Conservation (phyloP, 2,113 vertebrate species). For the Fukomys damarensis region DNA sequence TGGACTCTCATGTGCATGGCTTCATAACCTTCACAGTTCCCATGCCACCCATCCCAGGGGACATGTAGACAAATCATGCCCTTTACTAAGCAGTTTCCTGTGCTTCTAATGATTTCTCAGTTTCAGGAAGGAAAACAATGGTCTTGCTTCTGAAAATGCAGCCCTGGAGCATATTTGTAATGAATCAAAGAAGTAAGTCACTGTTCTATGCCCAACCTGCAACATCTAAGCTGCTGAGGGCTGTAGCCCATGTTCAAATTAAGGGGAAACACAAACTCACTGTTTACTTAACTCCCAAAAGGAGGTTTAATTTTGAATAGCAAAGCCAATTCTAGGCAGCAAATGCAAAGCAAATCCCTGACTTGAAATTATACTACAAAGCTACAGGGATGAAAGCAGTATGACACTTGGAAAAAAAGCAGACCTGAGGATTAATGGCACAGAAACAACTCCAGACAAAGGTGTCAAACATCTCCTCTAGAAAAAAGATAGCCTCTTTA, state of each 20-base stretch:
- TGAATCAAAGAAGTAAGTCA: neutral
- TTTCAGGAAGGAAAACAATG: neutral
- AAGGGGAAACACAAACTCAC: neutral
- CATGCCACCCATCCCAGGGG: fast-evolving
- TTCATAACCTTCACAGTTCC: fast-evolving
- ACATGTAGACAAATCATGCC: neutral
- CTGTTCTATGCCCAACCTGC: neutral
- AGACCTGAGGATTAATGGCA: neutral
- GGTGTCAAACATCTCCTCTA: neutral
- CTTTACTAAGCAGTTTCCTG: neutral
- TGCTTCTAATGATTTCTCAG: neutral
- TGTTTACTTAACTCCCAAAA: neutral
- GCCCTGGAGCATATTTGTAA: too few relatives aligned
- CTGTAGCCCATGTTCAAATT: neutral
- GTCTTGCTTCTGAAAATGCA: neutral
- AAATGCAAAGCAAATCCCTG: neutral
- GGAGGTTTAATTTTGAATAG: neutral
- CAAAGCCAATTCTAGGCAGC: neutral
- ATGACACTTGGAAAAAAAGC: neutral
- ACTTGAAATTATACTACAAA: neutral
- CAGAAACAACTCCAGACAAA: neutral
- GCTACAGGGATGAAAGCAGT: neutral
- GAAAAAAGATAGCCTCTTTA: neutral
- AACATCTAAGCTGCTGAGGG: neutral
- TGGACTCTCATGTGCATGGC: neutral